Conservation (phyloP, 2,797 vertebrate species). For the Alectoris magna region DNA sequence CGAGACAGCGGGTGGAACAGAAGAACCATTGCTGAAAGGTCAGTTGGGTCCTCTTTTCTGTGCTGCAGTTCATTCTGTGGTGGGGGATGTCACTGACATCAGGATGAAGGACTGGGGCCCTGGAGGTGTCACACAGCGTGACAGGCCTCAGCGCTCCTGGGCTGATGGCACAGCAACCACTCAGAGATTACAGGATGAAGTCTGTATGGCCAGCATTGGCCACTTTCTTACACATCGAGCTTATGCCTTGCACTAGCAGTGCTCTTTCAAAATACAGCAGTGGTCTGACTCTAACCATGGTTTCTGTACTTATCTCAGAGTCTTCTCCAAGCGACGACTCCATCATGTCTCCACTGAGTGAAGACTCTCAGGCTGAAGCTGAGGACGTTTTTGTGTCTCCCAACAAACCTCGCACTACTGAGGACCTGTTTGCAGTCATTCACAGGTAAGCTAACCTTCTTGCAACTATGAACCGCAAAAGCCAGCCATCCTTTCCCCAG, state of each 20-base stretch:
- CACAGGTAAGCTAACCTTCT: constrained; percentile 85
- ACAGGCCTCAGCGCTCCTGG: background rate
- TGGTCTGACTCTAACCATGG: background rate
- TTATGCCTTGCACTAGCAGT: background rate
- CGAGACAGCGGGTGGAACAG: constrained; percentile 71
- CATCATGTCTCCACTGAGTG: constrained; percentile 82
- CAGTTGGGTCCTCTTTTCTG: constrained; percentile 5
- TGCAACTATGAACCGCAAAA: background rate
- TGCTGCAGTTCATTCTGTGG: rapidly evolving
- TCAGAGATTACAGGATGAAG: background rate
- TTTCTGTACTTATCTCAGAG: constrained; percentile 81
- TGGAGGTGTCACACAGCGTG: background rate
- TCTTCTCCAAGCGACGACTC: constrained; percentile 83
- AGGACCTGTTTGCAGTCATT: constrained; percentile 97
- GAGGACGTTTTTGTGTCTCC: constrained; percentile 91
- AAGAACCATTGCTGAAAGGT: constrained; percentile 88
- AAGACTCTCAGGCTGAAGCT: constrained; percentile 85
- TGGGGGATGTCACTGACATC: rapidly evolving
- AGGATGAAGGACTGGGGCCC: background rate
- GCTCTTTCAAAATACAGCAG: background rate
- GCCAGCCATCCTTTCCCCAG: background rate
- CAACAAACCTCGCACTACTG: constrained; percentile 92
- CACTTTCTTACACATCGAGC: background rate
- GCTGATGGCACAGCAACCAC: background rate
- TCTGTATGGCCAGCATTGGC: background rate